Conservation (phyloP, 2,797 vertebrate species). For the Uromys caudimaculatus region DNA sequence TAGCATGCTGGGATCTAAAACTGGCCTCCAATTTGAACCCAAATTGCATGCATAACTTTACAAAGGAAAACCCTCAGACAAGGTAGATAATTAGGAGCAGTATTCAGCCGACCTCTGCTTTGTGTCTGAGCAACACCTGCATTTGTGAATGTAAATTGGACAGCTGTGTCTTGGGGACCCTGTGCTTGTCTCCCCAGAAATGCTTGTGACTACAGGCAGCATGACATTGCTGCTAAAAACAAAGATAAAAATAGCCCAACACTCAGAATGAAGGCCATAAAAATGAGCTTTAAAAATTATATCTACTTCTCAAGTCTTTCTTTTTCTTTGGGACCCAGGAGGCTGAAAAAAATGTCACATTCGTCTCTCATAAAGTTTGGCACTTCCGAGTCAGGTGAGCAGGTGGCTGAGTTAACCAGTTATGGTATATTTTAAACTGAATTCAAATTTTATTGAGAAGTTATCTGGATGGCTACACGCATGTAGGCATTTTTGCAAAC, state of each 20-base stretch:
- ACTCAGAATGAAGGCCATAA: constrained; percentile 66
- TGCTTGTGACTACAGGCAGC: constrained; percentile 50
- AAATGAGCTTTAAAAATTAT: constrained; percentile 71
- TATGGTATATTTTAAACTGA: constrained; percentile 35
- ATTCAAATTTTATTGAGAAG: constrained; percentile 48
- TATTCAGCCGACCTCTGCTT: constrained; percentile 80
- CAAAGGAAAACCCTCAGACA: constrained; percentile 80
- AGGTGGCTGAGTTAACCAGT: constrained; percentile 20
- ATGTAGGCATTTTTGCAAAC: constrained; percentile 52
- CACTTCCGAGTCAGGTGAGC: background rate
- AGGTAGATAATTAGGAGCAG: constrained; percentile 83
- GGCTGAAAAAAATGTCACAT: background rate
- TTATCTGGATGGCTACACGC: constrained; percentile 57
- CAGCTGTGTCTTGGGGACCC: constrained; percentile 72
- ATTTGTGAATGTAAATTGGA: constrained; percentile 81
- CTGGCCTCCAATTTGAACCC: constrained; percentile 77
- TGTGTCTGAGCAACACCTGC: constrained; percentile 83
- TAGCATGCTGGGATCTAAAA: constrained; percentile 66
- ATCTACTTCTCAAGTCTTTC: constrained; percentile 53
- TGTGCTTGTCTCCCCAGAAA: constrained; percentile 58
- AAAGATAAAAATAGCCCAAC: constrained; percentile 73
- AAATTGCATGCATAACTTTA: constrained; percentile 79
- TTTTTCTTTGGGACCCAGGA: constrained; percentile 36
- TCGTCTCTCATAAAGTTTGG: background rate
- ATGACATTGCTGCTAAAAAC: constrained; percentile 68